Evolutionary conservation across 2,888 invertebrate genomes (phyloP), one percentile per base, ranked within the genome.

Genomic region (Lithophane semibrunnea): DNA sequence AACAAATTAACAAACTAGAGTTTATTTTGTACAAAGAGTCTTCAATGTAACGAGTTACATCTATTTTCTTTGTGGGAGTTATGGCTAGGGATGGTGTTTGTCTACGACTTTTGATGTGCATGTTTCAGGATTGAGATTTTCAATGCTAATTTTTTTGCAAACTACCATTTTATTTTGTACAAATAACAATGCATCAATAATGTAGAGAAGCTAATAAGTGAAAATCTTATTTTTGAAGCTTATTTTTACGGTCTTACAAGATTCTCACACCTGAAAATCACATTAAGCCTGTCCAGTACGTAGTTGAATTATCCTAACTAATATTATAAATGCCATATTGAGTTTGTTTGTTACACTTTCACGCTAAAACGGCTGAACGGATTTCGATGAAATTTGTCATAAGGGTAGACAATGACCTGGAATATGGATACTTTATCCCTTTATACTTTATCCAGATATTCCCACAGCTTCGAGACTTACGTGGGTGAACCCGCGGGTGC

Each of bases 1-100:
- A 77, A 73, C 77, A 77, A 82, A 83, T 83, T 84, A 83, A 76
- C 72, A 73, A 79, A 79, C 47, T 52, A 52, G 21, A 73, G 21
- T 78, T 49, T 65, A 73, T 81, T 73, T 83, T 58, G 58, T 63
- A 54, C 80, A 49, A 63, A 61, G n/a, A 58, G 5, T 82, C 58
- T 64, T 42, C 29, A 64, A 67, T 73, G 78, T 81, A 42, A 75
- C 29, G 10, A 74, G n/a, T 49, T 66, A 52, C 13, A 8, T 73
- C 21, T 73, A 44, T 7, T 42, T 56, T 63, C 10, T 79, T 47
- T 71, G 18, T 66, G 37, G 44, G 44, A 24, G 24, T 42, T 52
- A 13, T 13, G 1, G 21, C 29, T 12, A 13, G 7, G 18, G 47
- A 18, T 47, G 29, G 16, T 58, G 4, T 58, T 29, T 52, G n/a